A percentile compares a stretch with the other conserved stretches of the same genome.
These are phyloP conservation scores for Dendropsophus ebraccatus DNA, from an alignment of 2,113 vertebrate genomes.

Conservation along the genomic window DNA sequence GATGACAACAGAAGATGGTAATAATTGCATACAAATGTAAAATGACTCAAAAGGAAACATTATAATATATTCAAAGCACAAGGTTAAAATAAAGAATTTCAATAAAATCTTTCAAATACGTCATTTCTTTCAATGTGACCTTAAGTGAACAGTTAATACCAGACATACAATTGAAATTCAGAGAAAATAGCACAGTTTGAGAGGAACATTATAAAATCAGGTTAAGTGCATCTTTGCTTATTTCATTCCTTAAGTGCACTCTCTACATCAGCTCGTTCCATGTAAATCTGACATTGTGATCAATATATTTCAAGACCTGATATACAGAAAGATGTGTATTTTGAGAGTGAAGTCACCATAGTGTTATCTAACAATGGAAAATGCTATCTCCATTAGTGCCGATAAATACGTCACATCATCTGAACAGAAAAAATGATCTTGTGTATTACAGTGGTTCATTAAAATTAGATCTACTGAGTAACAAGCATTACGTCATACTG, in stretches of 20 bases:
- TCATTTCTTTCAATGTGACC: constrained; percentile 58
- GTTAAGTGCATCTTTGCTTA: constrained; percentile 58
- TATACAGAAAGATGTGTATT: constrained; percentile 48
- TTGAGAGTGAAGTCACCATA: constrained; percentile 39
- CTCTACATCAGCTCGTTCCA: constrained; percentile 50
- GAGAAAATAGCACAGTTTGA: constrained; percentile 56
- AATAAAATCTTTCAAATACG: constrained; percentile 27
- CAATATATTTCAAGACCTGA: constrained; percentile 55
- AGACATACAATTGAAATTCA: constrained; percentile 60
- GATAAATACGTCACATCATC: constrained; percentile 43
- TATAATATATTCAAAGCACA: constrained; percentile 16
- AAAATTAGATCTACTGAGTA: constrained; percentile 30
- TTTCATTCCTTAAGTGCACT: constrained; percentile 59
- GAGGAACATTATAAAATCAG: constrained; percentile 59
- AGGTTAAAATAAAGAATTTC: neutral
- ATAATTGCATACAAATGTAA: neutral
- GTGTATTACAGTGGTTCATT: constrained; percentile 37
- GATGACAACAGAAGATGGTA: neutral
- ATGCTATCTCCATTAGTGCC: constrained; percentile 38
- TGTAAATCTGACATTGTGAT: constrained; percentile 58
- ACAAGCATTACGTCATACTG: constrained; percentile 40
- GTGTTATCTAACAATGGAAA: constrained; percentile 51
- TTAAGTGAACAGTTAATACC: constrained; percentile 49
- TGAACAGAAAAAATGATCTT: constrained; percentile 39
- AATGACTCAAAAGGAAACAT: neutral